Conservation (phyloP, 2,888 invertebrate species). For the Drosophila mimetica region DNA sequence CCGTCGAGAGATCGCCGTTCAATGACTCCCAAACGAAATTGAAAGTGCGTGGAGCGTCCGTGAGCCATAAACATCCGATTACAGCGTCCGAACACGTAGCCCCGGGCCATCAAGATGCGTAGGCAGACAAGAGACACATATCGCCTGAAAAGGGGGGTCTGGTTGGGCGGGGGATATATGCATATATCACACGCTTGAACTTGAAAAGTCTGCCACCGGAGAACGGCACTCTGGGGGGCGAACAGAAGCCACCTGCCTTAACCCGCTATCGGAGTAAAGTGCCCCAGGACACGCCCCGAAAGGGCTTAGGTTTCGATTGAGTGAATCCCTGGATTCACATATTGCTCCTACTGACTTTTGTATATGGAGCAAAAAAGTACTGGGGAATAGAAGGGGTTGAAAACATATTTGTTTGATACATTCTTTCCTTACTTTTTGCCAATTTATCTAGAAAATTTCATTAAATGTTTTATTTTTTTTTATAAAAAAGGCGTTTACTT, state of each 20-base stretch:
- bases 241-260: constrained; percentile 17
- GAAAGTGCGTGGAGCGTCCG: constrained; percentile 40
- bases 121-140: constrained; percentile 38
- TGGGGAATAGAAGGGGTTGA: too few relatives aligned
- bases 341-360: too few relatives aligned
- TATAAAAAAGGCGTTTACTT: too few relatives aligned
- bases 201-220: constrained; percentile 35
- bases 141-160: background rate
- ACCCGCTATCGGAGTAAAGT: constrained; percentile 12
- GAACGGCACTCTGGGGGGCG: constrained; percentile 17
- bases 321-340: background rate
- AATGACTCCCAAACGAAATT: constrained; percentile 36
- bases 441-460: too few relatives aligned
- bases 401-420: too few relatives aligned
- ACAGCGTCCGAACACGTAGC: constrained; percentile 60
- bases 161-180: constrained; percentile 14
- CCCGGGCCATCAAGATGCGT: constrained; percentile 63
- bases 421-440: too few relatives aligned
- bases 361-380: background rate
- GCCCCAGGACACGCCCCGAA: constrained; percentile 23
- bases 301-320: constrained; percentile 16
- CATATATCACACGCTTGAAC: constrained; percentile 36
- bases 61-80: constrained; percentile 67
- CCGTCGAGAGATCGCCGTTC: constrained; percentile 44
- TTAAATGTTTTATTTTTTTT: too few relatives aligned